Conservation (phyloP, 2,113 vertebrate genomes). For the Otolemur garnettii region DNA sequence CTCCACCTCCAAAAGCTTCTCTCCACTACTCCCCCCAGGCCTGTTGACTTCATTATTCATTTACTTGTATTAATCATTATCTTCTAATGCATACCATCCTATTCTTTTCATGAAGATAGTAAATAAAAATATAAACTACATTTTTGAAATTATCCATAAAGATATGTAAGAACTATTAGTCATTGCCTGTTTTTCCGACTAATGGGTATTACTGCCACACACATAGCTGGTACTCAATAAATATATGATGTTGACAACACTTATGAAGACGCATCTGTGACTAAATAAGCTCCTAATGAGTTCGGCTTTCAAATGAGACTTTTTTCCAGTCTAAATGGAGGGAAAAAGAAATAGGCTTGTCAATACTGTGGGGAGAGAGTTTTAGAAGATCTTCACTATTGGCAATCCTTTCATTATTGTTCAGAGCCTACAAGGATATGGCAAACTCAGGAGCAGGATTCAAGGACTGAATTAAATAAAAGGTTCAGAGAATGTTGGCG, state of each 20-base stretch:
- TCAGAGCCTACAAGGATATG: background rate
- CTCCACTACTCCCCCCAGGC: background rate
- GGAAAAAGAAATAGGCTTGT: background rate
- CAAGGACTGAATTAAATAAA: slow-evolving; percentile 24
- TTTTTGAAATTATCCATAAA: background rate
- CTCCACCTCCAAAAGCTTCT: background rate
- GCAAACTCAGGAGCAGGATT: background rate
- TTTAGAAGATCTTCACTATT: background rate
- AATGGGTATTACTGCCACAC: background rate
- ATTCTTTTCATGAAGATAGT: background rate
- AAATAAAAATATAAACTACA: background rate
- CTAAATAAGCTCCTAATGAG: slow-evolving; percentile 2
- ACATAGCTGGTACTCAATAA: background rate
- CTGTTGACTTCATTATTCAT: background rate
- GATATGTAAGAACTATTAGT: background rate
- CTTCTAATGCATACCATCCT: background rate
- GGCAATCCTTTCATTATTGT: background rate
- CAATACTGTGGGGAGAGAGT: background rate
- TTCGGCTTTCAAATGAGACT: background rate
- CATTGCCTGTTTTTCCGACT: background rate
- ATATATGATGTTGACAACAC: background rate
- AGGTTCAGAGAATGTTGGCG: slow-evolving; percentile 1
- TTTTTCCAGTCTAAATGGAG: background rate
- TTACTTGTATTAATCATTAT: background rate
- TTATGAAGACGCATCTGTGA: background rate